phyloP scores from a whole-genome alignment of 2,113 vertebrate species.

The Myotis brandtii region DNA sequence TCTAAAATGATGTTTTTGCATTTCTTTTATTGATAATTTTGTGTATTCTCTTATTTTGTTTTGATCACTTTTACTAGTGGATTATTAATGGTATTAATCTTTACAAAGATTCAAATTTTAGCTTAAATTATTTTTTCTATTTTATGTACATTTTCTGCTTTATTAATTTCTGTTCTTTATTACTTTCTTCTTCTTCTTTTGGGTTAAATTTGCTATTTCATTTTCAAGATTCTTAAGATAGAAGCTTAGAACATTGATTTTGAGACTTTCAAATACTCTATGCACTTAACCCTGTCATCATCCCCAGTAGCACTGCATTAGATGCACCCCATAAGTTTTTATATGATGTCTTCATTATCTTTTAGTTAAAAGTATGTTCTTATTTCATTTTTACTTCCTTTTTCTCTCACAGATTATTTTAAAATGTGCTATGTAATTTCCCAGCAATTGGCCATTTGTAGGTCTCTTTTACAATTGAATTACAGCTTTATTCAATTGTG shows the following conservation, averaged over 20 bases:
- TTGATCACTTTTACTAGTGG: not conserved
- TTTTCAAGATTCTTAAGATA: not conserved
- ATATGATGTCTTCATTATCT: not conserved
- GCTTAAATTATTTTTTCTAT: not conserved
- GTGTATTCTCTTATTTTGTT: not conserved
- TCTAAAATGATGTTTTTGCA: not conserved
- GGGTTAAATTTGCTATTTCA: not conserved
- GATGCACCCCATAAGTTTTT: not conserved
- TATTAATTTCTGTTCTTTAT: not conserved
- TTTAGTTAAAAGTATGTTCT: not conserved
- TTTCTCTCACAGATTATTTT: not conserved
- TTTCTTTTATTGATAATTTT: not conserved
- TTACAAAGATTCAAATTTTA: not conserved
- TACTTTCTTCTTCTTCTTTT: not conserved
- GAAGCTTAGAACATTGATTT: not conserved
- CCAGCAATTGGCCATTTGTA: not conserved
- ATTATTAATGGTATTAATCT: constrained; percentile 32
- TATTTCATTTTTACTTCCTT: not conserved
- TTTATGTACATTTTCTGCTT: not conserved
- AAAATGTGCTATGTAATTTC: not conserved
- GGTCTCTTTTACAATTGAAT: not conserved
- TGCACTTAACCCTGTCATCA: not conserved
- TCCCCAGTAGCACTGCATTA: not conserved
- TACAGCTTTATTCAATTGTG: not conserved
- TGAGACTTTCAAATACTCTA: not conserved